Evolutionary conservation across 2,888 invertebrate species (phyloP), one percentile per base, ranked within the genome.

Genomic region (Plebejus melissa): DNA sequence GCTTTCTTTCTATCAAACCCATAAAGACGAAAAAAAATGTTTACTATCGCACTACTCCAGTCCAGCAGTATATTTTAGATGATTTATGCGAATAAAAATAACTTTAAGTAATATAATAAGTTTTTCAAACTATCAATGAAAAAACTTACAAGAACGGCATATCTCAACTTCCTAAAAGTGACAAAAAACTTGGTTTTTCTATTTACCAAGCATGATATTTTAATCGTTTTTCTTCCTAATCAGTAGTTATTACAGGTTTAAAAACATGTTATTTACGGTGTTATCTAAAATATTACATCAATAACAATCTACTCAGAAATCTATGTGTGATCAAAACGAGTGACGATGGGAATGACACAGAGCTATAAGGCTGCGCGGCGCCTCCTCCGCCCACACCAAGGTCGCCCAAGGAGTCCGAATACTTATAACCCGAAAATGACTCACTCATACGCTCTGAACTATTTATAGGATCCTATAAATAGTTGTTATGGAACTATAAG

Each of bases 301-400:
- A 65, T 65, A 65, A 65, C 32, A 65, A 36, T 13, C 11, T 13
- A 65, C 5, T 5, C 65, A 65, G 13, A 32, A 65, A 32, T 36
- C 32, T 4, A 11, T 65, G 32, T 32, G 28, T 32, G 36, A 65
- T 65, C 65, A 65, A 65, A 13, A 65, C 32, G 11, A 65, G 36
- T 32, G 65, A 65, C 32, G 65, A 65, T 32, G 32, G 11, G 16
- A 65, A 28, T 65, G 65, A 16, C 13, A 36, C 13, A 13, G 16
- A 58, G 46, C 28, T 46, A 71, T 58, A 60, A 71, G 69, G 71
- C 70, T 38, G 58, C 78, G 80, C 80, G 84, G 83, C 85, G 85
- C 83, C 85, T 82, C 75, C 75, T 78, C 80, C 83, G 78, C 88
- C 88, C 83, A 87, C 88, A 83, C 82, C 81, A 82, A 87, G 89